These are phyloP conservation scores for Siniperca chuatsi DNA, from an alignment of 2,113 vertebrate species.

Conservation along the genomic window DNA sequence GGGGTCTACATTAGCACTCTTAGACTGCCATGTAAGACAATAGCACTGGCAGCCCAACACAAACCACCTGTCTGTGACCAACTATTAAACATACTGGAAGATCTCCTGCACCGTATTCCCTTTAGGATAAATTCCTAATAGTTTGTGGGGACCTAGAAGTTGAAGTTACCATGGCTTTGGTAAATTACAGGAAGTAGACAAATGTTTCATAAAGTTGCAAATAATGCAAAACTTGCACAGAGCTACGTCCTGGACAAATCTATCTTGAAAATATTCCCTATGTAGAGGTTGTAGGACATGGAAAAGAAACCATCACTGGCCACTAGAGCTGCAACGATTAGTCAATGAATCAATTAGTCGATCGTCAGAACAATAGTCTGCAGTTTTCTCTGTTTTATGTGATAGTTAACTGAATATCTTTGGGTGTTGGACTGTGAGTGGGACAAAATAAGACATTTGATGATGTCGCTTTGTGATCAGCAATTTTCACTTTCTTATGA, in stretches of 20 bases:
- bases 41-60: not conserved
- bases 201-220: not conserved
- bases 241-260: not conserved
- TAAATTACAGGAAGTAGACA: not conserved
- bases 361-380: too few relatives aligned
- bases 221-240: not conserved
- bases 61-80: conserved; percentile 34
- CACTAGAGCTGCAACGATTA: too few relatives aligned
- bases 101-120: conserved; percentile 4
- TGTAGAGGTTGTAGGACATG: too few relatives aligned
- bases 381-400: not conserved
- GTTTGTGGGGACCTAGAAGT: not conserved
- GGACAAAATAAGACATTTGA: not conserved
- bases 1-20: not conserved
- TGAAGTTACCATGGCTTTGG: not conserved
- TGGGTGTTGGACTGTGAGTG: not conserved
- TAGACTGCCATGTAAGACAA: conserved; percentile 3
- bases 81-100: not conserved
- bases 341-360: too few relatives aligned
- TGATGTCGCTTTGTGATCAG: too few relatives aligned
- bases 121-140: too few relatives aligned
- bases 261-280: not conserved
- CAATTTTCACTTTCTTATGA: not conserved
- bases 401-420: not conserved
- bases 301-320: not conserved